These are phyloP conservation scores for Eulemur rufifrons DNA, from an alignment of 2,113 vertebrate genomes.

Conservation along the genomic window DNA sequence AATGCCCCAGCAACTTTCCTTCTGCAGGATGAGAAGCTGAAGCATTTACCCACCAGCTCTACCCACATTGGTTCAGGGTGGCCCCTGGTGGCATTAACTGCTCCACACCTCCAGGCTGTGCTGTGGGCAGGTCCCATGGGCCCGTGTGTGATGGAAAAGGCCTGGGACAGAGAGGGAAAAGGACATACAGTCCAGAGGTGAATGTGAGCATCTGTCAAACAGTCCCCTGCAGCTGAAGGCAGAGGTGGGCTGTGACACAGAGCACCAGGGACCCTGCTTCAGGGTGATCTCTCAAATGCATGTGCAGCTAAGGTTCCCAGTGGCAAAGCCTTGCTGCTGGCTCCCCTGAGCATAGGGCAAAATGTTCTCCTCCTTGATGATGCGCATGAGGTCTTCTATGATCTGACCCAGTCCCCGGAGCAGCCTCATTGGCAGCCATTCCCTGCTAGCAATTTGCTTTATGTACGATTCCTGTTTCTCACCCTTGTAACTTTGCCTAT, in stretches of 20 bases:
- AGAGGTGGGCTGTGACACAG: neutral
- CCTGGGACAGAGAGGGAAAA: neutral
- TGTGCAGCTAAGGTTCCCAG: rapidly evolving
- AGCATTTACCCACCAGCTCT: neutral
- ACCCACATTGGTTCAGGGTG: neutral
- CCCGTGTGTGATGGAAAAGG: neutral
- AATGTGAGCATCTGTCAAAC: neutral
- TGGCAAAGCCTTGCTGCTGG: neutral
- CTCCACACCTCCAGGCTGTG: neutral
- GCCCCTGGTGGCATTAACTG: neutral
- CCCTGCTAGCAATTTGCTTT: neutral
- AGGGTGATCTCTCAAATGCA: neutral
- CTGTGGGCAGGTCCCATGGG: neutral
- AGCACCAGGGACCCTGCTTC: neutral
- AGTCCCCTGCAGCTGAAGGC: neutral
- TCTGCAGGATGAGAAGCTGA: neutral
- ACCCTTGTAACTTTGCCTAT: neutral
- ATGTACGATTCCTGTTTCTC: rapidly evolving
- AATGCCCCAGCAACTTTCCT: neutral
- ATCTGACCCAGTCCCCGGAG: neutral
- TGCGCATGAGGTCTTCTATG: neutral
- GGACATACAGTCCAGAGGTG: neutral
- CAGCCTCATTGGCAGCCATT: rapidly evolving
- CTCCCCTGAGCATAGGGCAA: neutral
- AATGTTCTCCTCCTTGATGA: neutral